Evolutionary conservation across 2,113 vertebrate genomes (phyloP), one percentile per base, ranked within the genome.

Genomic region (Spermophilus dauricus): DNA sequence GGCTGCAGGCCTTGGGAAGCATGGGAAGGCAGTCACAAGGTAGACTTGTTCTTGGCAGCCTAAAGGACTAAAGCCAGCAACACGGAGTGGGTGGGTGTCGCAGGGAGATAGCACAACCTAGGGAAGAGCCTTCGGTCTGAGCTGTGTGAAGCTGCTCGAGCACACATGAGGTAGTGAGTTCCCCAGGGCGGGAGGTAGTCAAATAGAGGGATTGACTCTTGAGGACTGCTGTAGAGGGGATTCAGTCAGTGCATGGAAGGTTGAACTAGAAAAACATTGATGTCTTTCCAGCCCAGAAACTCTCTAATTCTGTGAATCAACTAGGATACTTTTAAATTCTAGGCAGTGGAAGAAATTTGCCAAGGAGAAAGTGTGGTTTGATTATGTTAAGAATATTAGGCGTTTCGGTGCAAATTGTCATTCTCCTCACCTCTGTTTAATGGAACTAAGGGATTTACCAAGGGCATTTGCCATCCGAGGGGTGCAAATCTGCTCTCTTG

Each of bases 261-360:
- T 9, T 11, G 75, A 67, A 56, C 87, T 77, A 69, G 69, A 91
- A 85, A 63, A 86, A 73, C 30, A 24, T 0, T 17, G 51, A 45
- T 51, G 12, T 53, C 42, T 96, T 95, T 89, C 75, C 26, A 85
- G 78, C 1, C 58, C 83, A 90, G 63, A 84, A 63, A 70, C 53
- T 45, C 37, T 65, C 72, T 92, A 75, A 89, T 77, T 93, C 75
- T 91, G 65, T 42, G 76, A 94, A 82, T 96, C 51, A 84, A 86
- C 88, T 58, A 81, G 22, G 18, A n/a, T 69, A 4, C 4, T 51
- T 95, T 86, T 91, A 53, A 4, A 77, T 91, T 53, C 77, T 14
- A 65, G 61, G 45, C 70, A 84, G 39, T 17, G 16, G n/a, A 84
- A 91, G 76, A 34, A 72, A 85, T 58, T 39, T 96, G 12, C 22